Evolutionary conservation across 1,140 invertebrate genomes (phyloP).

Genomic region (Drosophila ananassae): DNA sequence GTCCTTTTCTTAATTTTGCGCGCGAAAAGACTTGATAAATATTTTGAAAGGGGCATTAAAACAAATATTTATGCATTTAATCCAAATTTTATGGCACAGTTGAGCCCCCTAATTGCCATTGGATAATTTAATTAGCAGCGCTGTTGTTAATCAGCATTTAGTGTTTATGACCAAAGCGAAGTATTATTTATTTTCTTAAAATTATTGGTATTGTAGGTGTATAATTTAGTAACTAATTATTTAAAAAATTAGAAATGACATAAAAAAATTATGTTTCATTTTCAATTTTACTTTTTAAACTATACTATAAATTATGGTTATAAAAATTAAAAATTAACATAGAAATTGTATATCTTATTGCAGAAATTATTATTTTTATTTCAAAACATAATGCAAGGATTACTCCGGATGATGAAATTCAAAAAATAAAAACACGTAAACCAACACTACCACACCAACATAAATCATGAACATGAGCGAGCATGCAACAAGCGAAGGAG

Average conservation of each 20-base stretch:
- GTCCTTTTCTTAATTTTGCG: slow-evolving; percentile 28
- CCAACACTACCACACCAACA: not conserved
- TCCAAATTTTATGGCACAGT: slow-evolving; percentile 25
- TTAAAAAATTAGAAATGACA: no score
- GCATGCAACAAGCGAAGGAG: slow-evolving; percentile 62
- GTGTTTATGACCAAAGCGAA: not conserved
- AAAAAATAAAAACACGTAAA: slow-evolving; percentile 17
- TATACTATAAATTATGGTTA: no score
- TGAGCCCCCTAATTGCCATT: slow-evolving; percentile 12
- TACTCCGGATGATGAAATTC: slow-evolving; percentile 72
- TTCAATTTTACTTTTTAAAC: no score
- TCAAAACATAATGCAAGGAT: slow-evolving; percentile 55
- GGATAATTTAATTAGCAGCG: slow-evolving; percentile 7
- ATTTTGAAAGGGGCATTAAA: slow-evolving; percentile 29
- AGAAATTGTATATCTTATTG: not conserved
- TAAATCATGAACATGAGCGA: slow-evolving; percentile 62
- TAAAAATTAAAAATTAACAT: not conserved
- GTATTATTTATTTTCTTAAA: not conserved
- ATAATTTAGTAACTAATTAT: no score
- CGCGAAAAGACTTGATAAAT: slow-evolving; percentile 41
- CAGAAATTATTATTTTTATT: not conserved
- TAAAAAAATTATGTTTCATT: no score
- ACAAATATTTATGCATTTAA: slow-evolving; percentile 26
- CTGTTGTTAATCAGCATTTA: slow-evolving; percentile 6
- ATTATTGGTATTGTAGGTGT: no score